Base-by-base conservation (phyloP, 2,113 vertebrate genomes). In the Phalacrocorax aristotelis region DNA sequence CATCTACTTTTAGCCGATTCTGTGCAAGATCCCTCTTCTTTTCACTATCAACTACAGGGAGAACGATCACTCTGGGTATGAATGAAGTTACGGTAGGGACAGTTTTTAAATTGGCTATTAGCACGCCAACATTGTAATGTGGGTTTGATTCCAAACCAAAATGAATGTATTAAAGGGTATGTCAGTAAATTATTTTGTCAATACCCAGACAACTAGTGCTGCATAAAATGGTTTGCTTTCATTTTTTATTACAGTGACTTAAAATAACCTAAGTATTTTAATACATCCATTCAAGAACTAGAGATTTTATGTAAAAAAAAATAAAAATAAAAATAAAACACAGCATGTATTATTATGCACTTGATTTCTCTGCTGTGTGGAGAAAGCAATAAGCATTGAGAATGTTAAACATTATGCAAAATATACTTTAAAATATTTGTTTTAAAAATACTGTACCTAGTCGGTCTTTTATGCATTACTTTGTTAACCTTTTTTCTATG, bases 401-500 rank as follows among this genome's bases (percentile, higher is more conserved):
- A 98, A 98, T 98, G 98, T 98, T 98, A 98, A 98, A 98, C 98
- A 98, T 98, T 98, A 98, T 98, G 97, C 97, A 98, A 98, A 98
- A 95, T 98, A 97, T 98, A 98, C 98, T 97, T 98, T 97, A 96
- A 98, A 98, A 98, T 98, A 98, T 98, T 98, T 98, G 98, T 98
- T 98, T 98, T 98, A 97, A 98, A 98, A 97, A 98, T 98, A 98
- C 98, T 99, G 97, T 98, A 98, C 95, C 97, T 98, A 98, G 96
- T 97, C 26, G 12, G 84, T 95, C 97, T 95, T 97, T 97, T 98
- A 96, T 97, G 97, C 97, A 98, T 98, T 98, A 98, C 97, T 97
- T 98, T 99, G 98, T 97, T 99, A 99, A 99, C 98, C 96, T 93
- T 98, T 98, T 98, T 99, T 98, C 98, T 99, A 99, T 99, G 99